phyloP scores from a whole-genome alignment of 2,797 vertebrate species.

The Fistularia commersonii region DNA sequence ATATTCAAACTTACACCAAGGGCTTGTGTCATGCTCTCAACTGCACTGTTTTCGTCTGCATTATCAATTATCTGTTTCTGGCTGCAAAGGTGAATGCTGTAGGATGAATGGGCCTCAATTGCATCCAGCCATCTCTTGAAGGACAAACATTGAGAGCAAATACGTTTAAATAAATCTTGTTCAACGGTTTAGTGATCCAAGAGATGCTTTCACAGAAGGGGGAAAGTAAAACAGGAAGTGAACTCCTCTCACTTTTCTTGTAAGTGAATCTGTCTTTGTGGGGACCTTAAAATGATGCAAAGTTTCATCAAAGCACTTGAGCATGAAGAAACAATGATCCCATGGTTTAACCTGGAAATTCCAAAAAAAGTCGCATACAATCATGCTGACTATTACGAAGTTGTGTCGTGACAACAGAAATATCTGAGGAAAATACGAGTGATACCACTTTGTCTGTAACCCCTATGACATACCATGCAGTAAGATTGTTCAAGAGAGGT shows the following conservation, averaged over 20 bases:
- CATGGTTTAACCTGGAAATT: constrained; percentile 81
- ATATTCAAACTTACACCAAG: constrained; percentile 71
- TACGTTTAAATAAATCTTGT: not conserved
- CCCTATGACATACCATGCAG: constrained; percentile 79
- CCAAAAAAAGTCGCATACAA: not conserved
- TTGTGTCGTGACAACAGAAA: constrained; percentile 1
- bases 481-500: constrained; percentile 83
- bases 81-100: constrained; percentile 79
- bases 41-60: constrained; percentile 52
- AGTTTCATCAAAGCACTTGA: constrained; percentile 86
- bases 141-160: constrained; percentile 16
- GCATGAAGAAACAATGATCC: constrained; percentile 84
- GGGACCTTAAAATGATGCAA: constrained; percentile 85
- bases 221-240: not conserved
- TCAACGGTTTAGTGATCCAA: too few relatives aligned
- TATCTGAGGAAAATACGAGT: not conserved
- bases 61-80: constrained; percentile 71
- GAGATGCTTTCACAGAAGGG: not conserved
- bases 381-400: constrained; percentile 3
- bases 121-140: constrained; percentile 85
- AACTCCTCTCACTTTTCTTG: constrained; percentile 81
- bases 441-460: not conserved
- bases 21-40: constrained; percentile 73
- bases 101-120: constrained; percentile 85
- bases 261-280: constrained; percentile 69